Conservation (phyloP, 1,140 invertebrate genomes). For the Ostrea denselamellosa region DNA sequence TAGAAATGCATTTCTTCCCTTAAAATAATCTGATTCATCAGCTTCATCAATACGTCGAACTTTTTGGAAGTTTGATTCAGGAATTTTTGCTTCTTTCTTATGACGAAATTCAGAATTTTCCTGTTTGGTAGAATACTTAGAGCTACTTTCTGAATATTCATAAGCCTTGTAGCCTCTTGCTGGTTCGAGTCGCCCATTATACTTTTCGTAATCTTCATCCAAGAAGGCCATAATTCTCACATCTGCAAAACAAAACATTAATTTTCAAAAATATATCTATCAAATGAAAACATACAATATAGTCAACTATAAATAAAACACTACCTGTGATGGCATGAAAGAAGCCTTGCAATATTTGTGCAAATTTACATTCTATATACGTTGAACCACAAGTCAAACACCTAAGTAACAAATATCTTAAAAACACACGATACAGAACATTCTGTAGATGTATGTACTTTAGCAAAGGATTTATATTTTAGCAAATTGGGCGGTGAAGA, state of each 20-base stretch:
- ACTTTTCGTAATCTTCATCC: neutral
- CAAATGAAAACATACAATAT: no score
- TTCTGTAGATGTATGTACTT: no score
- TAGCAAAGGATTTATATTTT: no score
- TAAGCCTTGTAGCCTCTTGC: neutral
- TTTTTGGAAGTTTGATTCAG: neutral
- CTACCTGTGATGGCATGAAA: no score
- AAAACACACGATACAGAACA: no score
- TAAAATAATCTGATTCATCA: neutral
- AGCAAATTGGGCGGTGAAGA: no score
- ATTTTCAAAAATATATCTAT: no score
- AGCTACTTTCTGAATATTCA: neutral
- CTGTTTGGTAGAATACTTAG: neutral
- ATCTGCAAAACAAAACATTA: neutral
- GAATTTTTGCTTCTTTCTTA: neutral
- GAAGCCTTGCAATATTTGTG: no score
- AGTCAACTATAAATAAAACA: no score
- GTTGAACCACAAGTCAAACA: no score
- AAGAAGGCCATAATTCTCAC: neutral
- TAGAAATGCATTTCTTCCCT: neutral
- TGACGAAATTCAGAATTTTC: neutral
- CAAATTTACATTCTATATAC: no score
- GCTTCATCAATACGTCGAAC: neutral
- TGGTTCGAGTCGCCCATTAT: neutral
- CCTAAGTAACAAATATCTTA: no score